phyloP scores from a whole-genome alignment of 1,140 invertebrate species.

The Marisa cornuarietis region DNA sequence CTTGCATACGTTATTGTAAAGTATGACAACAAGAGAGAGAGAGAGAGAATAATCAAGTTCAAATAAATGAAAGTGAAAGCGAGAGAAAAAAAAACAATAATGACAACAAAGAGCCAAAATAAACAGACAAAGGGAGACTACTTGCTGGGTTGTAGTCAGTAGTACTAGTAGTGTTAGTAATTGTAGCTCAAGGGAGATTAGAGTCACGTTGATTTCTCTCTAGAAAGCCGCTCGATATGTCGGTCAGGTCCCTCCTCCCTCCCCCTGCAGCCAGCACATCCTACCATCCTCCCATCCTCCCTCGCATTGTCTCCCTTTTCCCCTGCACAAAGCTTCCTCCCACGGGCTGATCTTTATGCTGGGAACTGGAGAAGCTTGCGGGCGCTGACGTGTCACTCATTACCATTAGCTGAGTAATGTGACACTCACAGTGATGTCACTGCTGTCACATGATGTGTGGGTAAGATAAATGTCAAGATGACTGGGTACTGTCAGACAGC shows the following conservation, averaged over 20 bases:
- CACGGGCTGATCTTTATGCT: no score
- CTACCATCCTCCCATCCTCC: not conserved
- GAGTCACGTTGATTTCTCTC: not conserved
- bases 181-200: not conserved
- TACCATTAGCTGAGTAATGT: no score
- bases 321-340: no score
- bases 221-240: not conserved
- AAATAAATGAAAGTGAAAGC: not conserved
- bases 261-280: not conserved
- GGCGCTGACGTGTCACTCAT: no score
- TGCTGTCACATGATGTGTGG: no score
- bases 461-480: no score
- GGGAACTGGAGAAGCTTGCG: no score
- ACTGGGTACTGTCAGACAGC: no score
- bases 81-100: no score
- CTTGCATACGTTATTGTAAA: no score
- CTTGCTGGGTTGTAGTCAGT: not conserved
- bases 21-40: slow-evolving; percentile 9
- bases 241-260: not conserved
- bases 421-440: no score
- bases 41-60: slow-evolving; percentile 1
- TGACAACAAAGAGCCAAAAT: not conserved
- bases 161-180: not conserved
- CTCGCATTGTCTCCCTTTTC: not conserved
- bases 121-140: slow-evolving; percentile 1